Base-by-base conservation (phyloP, 2,113 vertebrate species). In the Actenoides hombroni region DNA sequence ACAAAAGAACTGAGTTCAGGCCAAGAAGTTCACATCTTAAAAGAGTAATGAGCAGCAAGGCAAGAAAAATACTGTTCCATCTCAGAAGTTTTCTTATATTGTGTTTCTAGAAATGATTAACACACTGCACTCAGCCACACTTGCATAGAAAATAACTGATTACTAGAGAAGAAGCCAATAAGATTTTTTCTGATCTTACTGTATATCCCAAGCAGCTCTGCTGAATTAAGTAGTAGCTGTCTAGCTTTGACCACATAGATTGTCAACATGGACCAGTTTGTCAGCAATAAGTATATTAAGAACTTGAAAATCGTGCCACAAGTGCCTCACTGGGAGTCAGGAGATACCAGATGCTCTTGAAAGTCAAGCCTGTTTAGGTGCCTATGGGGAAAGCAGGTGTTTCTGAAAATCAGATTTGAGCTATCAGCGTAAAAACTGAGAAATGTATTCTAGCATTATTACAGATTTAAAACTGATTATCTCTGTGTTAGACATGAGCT, bases 271-370 rank as follows among this genome's bases (percentile, higher is more conserved):
- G 93, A 95, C 93, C 65, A 90, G 90, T 94, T 97, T 94, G 96
- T 90, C 93, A 86, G 73, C 86, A 91, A 73, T 21, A 23, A 39
- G 25, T 67, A 5, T 16, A 12, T 76, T 86, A 80, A 76, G 79
- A 95, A 93, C 95, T 95, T 90, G 93, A 93, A 97, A 96, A 71
- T 90, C 93, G 95, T 83, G 85, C 85, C 76, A 71, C 2, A 16
- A 39, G 26, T 86, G 68, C 75, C 46, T 92, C 76, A 48, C 56
- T 13, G 42, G 37, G 67, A 83, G 59, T 49, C 82, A 92, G 49
- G 42, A 92, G 71, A 83, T 28, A 88, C n/a, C 54, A 94, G 83
- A 59, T 10, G 2, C 54, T 79, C 85, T 77, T 88, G 88, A 83
- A 93, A 94, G 59, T 53, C 67, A 85, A 82, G 37, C 15, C 51